Percentiles rank a stretch among this genome's conserved stretches.
Evolutionary conservation across 2,797 vertebrate species (phyloP).

Genomic region (Ataeniobius toweri): DNA sequence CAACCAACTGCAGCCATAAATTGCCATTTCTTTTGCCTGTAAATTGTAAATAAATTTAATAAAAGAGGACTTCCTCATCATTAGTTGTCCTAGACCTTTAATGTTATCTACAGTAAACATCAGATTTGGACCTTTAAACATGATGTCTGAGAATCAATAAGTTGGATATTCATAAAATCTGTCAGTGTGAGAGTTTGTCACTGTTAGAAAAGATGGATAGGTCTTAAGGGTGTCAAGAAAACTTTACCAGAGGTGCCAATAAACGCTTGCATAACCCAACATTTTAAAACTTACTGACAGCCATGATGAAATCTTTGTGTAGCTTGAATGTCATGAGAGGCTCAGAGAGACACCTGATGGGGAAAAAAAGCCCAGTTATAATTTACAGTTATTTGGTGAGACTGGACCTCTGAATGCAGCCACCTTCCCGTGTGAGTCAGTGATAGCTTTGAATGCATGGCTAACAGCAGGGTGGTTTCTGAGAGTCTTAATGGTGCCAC

Average conservation of each 20-base stretch:
- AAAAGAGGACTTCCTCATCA: background rate
- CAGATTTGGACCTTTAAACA: background rate
- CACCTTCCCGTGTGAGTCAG: slow-evolving; percentile 32
- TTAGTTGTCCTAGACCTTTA: background rate
- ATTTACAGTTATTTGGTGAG: slow-evolving; percentile 43
- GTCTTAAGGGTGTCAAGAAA: background rate
- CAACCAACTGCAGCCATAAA: too few relatives aligned
- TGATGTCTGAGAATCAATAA: background rate
- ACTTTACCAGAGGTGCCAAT: background rate
- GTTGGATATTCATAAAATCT: background rate
- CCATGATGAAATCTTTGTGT: slow-evolving; percentile 96
- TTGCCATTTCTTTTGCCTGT: background rate
- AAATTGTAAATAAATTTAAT: background rate
- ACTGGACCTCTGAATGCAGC: slow-evolving; percentile 26
- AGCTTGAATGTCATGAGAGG: slow-evolving; percentile 95
- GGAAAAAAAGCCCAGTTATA: slow-evolving; percentile 34
- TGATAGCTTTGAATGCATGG: slow-evolving; percentile 33
- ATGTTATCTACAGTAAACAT: background rate
- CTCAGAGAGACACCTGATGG: slow-evolving; percentile 89
- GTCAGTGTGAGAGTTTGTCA: background rate
- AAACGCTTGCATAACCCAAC: background rate
- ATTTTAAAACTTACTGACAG: slow-evolving; percentile 90
- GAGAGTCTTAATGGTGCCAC: slow-evolving; percentile 59
- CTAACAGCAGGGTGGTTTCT: slow-evolving; percentile 49
- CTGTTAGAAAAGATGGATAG: background rate